Conservation (phyloP, 2,797 vertebrate genomes). For the Gadopsis bispinosus region DNA sequence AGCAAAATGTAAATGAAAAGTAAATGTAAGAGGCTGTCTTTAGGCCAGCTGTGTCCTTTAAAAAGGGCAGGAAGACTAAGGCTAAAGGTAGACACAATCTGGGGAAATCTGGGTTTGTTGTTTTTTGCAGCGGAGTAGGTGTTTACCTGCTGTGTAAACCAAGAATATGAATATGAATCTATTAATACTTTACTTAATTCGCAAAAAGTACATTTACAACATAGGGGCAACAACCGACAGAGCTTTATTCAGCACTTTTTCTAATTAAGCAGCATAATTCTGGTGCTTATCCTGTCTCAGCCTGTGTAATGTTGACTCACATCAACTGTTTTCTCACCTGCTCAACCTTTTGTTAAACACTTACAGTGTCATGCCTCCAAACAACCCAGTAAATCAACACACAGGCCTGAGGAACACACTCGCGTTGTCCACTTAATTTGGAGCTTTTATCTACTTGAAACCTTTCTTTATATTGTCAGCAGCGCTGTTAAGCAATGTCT, state of each 20-base stretch:
- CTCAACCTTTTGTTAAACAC: constrained; percentile 15
- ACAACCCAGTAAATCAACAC: neutral
- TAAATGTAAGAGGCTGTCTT: constrained; percentile 45
- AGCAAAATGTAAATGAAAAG: constrained; percentile 54
- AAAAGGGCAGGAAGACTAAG: constrained; percentile 54
- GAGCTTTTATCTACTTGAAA: constrained; percentile 43
- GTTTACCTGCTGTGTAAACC: neutral
- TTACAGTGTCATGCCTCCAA: neutral
- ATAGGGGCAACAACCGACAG: neutral
- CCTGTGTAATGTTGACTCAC: neutral
- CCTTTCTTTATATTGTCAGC: constrained; percentile 39
- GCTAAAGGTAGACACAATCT: constrained; percentile 41
- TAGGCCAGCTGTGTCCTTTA: constrained; percentile 54
- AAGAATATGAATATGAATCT: neutral
- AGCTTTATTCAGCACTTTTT: neutral
- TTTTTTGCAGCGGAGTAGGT: neutral
- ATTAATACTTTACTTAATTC: neutral
- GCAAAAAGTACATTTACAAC: neutral
- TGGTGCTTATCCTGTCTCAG: neutral
- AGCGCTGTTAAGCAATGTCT: constrained; percentile 24
- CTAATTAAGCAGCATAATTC: neutral
- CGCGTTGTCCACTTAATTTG: constrained; percentile 48
- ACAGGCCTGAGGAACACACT: constrained; percentile 15
- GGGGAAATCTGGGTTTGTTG: neutral
- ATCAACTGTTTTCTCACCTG: neutral